Percentiles rank a stretch among this genome's conserved stretches.
Conservation (phyloP, 2,888 invertebrate genomes). For the Plemyria rubiginata region DNA sequence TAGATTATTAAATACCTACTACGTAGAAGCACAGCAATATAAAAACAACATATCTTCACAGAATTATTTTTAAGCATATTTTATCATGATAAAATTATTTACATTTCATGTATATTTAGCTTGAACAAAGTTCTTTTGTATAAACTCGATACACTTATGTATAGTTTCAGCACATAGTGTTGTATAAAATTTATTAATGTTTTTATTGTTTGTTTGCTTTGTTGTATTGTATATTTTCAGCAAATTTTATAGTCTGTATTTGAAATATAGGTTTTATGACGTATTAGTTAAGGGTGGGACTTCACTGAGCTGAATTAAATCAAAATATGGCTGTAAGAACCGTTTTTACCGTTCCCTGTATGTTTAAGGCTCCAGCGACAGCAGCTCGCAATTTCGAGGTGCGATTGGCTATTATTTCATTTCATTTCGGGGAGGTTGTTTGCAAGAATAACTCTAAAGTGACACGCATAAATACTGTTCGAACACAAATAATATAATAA, state of each 20-base stretch:
- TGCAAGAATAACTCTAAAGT: no score
- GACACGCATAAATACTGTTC: no score
- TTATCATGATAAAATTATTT: conserved; percentile 38
- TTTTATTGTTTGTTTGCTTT: conserved; percentile 55
- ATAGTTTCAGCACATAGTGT: conserved; percentile 72
- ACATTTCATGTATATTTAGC: conserved; percentile 65
- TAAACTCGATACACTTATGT: conserved; percentile 53
- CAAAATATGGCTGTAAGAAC: background rate
- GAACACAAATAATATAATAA: no score
- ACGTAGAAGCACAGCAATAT: conserved; percentile 38
- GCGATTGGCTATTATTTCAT: no score
- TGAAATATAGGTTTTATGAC: conserved; percentile 10
- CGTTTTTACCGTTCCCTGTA: no score
- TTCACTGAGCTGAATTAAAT: background rate
- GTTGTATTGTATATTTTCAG: conserved; percentile 64
- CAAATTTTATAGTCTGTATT: conserved; percentile 53
- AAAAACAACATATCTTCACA: conserved; percentile 50
- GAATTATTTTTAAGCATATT: conserved; percentile 27
- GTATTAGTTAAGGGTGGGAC: background rate
- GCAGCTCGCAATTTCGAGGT: no score
- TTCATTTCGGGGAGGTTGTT: no score
- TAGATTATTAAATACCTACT: conserved; percentile 15
- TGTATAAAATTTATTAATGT: conserved; percentile 53
- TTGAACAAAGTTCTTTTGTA: conserved; percentile 76
- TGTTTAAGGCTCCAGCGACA: no score